A percentile compares a stretch with the other conserved stretches of the same genome.
Conservation (phyloP, 2,888 invertebrate species). For the Ophioninae sp. region DNA sequence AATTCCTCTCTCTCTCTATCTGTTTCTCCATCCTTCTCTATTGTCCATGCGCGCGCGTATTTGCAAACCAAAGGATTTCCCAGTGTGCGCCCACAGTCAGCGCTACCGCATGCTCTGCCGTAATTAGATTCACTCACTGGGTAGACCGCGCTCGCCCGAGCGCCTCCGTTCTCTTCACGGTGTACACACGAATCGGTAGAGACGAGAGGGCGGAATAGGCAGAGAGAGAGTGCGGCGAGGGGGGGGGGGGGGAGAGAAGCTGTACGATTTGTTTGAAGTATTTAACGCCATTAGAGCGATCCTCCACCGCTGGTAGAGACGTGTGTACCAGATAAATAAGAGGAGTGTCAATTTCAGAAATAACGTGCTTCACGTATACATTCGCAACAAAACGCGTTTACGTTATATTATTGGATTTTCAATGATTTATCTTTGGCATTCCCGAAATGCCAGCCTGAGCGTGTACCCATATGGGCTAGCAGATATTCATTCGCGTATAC, state of each 20-base stretch:
- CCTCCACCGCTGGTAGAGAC: neutral
- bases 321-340: neutral
- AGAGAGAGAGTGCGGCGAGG: neutral
- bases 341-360: neutral
- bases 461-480: neutral
- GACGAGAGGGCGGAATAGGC: neutral
- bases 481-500: conserved; percentile 29
- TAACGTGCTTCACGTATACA: neutral
- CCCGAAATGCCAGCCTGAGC: neutral
- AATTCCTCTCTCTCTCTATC: conserved; percentile 27
- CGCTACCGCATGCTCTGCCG: conserved; percentile 45
- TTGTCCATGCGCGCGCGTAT: conserved; percentile 34
- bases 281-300: conserved; percentile 55
- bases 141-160: conserved; percentile 53
- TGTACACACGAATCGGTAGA: conserved; percentile 45
- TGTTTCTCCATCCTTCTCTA: conserved; percentile 21
- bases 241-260: conserved; percentile 8
- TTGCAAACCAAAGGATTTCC: conserved; percentile 63
- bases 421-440: neutral
- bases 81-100: conserved; percentile 43
- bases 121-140: conserved; percentile 64
- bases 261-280: conserved; percentile 55
- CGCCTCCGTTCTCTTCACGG: conserved; percentile 39
- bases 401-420: neutral
- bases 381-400: neutral